Evolutionary conservation across 1,140 invertebrate species (phyloP).

Genomic region (Leptoteleia sp.): DNA sequence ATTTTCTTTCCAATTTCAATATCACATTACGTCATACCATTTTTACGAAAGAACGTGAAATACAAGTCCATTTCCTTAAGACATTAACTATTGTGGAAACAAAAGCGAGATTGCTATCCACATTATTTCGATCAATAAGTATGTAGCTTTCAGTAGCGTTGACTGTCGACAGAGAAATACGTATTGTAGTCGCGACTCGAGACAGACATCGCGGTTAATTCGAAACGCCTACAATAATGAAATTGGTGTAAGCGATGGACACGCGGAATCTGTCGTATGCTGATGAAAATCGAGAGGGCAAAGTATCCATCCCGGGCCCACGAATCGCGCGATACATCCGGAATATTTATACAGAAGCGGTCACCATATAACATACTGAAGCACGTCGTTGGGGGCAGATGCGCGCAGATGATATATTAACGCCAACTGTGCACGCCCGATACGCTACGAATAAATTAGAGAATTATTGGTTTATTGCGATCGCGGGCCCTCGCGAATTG

Average conservation of each 20-base stretch:
- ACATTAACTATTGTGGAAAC: too few species aligned
- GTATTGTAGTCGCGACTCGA: too few species aligned
- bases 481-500: conserved; percentile 71
- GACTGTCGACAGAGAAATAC: too few species aligned
- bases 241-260: conserved; percentile 44
- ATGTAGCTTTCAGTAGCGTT: too few species aligned
- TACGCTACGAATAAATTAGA: conserved; percentile 80
- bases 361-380: conserved; percentile 79
- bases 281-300: conserved; percentile 13
- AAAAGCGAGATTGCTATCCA: too few species aligned
- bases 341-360: conserved; percentile 79
- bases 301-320: conserved; percentile 39
- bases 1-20: too few species aligned
- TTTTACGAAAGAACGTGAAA: too few species aligned
- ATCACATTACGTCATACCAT: too few species aligned
- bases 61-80: too few species aligned
- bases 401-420: conserved; percentile 81
- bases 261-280: conserved; percentile 33
- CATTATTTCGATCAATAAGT: too few species aligned
- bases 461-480: conserved; percentile 81
- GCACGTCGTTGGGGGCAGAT: conserved; percentile 80
- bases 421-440: conserved; percentile 79
- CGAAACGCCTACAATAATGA: too few species aligned
- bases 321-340: conserved; percentile 17
- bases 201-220: too few species aligned